These are phyloP conservation scores for Troides aeacus DNA, from an alignment of 2,888 invertebrate species.

Conservation along the genomic window DNA sequence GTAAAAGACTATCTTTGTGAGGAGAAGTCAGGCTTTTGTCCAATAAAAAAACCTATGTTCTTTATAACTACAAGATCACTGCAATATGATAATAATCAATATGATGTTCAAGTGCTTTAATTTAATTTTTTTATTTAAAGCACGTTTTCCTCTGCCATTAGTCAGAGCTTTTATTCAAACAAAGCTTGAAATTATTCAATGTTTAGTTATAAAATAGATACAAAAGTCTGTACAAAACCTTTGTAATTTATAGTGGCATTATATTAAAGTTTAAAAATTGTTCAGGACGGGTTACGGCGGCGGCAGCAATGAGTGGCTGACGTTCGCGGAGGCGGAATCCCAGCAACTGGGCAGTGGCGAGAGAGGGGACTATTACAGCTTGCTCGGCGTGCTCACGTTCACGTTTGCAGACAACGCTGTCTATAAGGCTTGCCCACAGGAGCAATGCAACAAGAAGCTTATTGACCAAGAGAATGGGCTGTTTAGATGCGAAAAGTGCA, in stretches of 20 bases:
- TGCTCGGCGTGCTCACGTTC: constrained; percentile 88
- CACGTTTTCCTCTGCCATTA: too few relatives aligned
- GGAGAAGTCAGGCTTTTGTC: too few relatives aligned
- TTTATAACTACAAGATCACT: too few relatives aligned
- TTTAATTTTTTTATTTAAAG: too few relatives aligned
- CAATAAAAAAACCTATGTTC: too few relatives aligned
- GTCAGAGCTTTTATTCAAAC: too few relatives aligned
- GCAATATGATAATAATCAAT: too few relatives aligned
- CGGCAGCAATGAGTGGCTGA: constrained; percentile 84
- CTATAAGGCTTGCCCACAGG: constrained; percentile 94
- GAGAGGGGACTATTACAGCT: constrained; percentile 89
- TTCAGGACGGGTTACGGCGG: constrained; percentile 66
- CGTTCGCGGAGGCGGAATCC: constrained; percentile 86
- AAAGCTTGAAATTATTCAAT: too few relatives aligned
- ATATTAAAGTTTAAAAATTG: constrained; percentile 31
- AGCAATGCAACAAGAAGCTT: constrained; percentile 97
- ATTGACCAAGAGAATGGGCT: constrained; percentile 92
- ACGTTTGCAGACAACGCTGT: constrained; percentile 90
- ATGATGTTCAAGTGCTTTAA: too few relatives aligned
- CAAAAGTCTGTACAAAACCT: too few relatives aligned
- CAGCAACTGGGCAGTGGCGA: constrained; percentile 86
- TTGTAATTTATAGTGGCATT: background rate
- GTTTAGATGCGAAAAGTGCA: constrained; percentile 97
- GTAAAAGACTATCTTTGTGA: too few relatives aligned
- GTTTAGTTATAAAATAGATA: too few relatives aligned